Evolutionary conservation across 30 jellyfish, hydroid and myxozoan species (phyloP).

Genomic region (Hydractinia symbiolongicarpus): DNA sequence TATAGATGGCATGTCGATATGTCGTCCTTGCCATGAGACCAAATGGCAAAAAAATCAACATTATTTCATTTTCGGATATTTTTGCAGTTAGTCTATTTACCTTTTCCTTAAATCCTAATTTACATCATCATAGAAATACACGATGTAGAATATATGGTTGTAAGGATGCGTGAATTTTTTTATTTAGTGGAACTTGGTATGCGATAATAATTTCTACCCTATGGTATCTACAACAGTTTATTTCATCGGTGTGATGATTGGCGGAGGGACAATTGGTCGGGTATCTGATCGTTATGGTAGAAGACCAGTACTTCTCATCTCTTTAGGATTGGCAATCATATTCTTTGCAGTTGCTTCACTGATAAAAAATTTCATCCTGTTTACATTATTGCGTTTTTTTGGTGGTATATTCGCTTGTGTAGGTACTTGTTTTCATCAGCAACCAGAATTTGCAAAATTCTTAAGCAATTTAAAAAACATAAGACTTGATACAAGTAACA

Average conservation of each 20-base stretch:
- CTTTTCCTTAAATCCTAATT: too few species aligned
- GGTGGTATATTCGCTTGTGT: not conserved
- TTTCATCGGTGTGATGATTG: constrained; percentile 2
- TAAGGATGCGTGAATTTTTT: not conserved
- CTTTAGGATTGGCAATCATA: not conserved
- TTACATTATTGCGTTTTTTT: not conserved
- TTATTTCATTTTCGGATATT: too few species aligned
- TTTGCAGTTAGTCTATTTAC: too few species aligned
- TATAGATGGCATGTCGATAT: too few species aligned
- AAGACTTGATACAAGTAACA: too few species aligned
- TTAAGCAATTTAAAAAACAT: too few species aligned
- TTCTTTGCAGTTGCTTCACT: not conserved
- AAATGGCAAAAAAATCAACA: too few species aligned
- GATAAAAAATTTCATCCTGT: not conserved
- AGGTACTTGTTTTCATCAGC: not conserved
- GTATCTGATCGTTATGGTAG: constrained; percentile 3
- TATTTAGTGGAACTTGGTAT: constrained; percentile 8
- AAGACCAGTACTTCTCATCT: not conserved
- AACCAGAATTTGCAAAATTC: too few species aligned
- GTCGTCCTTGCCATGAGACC: too few species aligned
- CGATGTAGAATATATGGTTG: too few species aligned
- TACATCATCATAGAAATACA: too few species aligned
- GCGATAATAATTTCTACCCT: constrained; percentile 7
- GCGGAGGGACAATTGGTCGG: constrained; percentile 11
- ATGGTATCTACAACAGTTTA: constrained; percentile 4